Evolutionary conservation across 2,888 invertebrate species (phyloP).

Genomic region (Cenopis cana): DNA sequence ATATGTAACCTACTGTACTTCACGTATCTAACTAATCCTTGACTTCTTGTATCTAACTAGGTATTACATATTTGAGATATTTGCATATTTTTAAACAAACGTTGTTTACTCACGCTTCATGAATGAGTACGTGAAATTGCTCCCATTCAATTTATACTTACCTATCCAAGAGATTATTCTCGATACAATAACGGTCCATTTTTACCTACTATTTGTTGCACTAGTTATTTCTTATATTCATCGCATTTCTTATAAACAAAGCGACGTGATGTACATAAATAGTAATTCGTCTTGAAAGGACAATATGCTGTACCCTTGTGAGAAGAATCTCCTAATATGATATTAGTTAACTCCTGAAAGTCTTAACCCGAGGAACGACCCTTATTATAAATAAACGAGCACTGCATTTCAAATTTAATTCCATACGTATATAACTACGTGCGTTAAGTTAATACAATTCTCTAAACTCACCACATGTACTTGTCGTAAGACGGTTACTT

Average conservation of each 20-base stretch:
- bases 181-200: not conserved
- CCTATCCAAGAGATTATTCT: too few species aligned
- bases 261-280: not conserved
- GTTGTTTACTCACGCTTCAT: not conserved
- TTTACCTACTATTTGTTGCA: not conserved
- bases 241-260: not conserved
- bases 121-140: not conserved
- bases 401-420: too few species aligned
- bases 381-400: too few species aligned
- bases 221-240: not conserved
- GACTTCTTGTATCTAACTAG: too few species aligned
- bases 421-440: too few species aligned
- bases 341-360: too few species aligned
- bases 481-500: slow-evolving; percentile 77
- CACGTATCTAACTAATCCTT: too few species aligned
- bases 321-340: too few species aligned
- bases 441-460: too few species aligned
- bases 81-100: not conserved
- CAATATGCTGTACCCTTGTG: too few species aligned
- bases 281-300: not conserved
- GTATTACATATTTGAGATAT: too few species aligned
- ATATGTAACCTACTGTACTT: not conserved
- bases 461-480: slow-evolving; percentile 78
- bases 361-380: too few species aligned
- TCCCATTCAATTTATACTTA: not conserved